Evolutionary conservation across 2,888 invertebrate species (phyloP), one percentile per base, ranked within the genome.

Genomic region (Drosophila mulleri): DNA sequence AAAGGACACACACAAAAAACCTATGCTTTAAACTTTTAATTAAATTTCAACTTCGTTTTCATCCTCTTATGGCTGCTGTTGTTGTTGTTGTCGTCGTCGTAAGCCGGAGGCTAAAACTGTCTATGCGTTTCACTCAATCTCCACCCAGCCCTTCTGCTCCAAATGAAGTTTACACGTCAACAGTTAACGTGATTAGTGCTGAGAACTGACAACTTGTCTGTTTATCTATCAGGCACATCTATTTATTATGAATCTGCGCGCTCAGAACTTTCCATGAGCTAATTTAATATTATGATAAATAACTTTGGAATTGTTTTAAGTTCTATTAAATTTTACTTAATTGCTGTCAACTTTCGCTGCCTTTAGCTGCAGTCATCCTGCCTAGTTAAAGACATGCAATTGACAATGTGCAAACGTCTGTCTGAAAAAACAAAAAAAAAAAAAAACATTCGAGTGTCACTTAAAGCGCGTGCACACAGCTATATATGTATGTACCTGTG

Each of bases 11-110:
- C 18, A 52, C 50, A 73, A 47, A 44, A 50, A 52, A 60, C 70
- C 69, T 68, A 75, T 75, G 78, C 70, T 80, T 82, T 89, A 61
- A 84, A 89, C 78, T 85, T 85, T 84, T 87, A 89, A 85, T 89
- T 89, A 89, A 85, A 85, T 89, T 84, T 66, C 73, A 82, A 78
- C 52, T 82, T 77, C 68, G 54, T 60, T 61, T 48, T 50, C 53
- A 18, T 59, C 52, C 32, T 53, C 45, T 52, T 63, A 63, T 65
- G 50, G 18, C 29, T 50, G 42, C 39, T 45, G 58, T 14, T 37
- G 37, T 14, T 14, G 37, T 16, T 39, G 37, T 65, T 50, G 20
- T 29, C 45, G 48, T 45, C 41, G 65, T 59, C 48, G 26, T 48
- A 57, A 61, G 78, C 80, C 67, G 35, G 14, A 3, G 60, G 75